Evolutionary conservation across 2,888 invertebrate species (phyloP).

Genomic region (Stratiomys singularior): DNA sequence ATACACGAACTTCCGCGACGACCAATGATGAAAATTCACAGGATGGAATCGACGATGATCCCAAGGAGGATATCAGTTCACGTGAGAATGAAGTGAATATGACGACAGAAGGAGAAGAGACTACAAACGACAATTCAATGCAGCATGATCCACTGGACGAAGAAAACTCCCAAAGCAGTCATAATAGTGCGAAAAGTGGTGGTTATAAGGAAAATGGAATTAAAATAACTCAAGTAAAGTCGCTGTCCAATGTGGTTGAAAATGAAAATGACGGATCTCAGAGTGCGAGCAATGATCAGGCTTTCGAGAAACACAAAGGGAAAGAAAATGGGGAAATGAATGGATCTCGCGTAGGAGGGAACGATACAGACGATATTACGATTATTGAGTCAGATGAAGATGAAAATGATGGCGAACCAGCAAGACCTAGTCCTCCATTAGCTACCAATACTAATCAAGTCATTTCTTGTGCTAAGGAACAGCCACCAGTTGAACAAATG

Average conservation of each 20-base stretch:
- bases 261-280: constrained; percentile 9
- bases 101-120: constrained; percentile 13
- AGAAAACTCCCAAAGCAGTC: constrained; percentile 54
- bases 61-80: constrained; percentile 16
- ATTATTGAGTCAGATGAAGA: constrained; percentile 53
- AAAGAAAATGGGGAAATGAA: constrained; percentile 48
- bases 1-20: constrained; percentile 45
- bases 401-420: background rate
- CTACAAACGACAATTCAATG: constrained; percentile 33
- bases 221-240: background rate
- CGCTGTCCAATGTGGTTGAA: background rate
- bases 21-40: constrained; percentile 55
- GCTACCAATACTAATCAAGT: background rate
- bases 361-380: constrained; percentile 50
- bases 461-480: constrained; percentile 33
- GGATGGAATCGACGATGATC: constrained; percentile 57
- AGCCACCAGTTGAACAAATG: constrained; percentile 50
- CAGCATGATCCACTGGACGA: constrained; percentile 43
- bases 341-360: constrained; percentile 17
- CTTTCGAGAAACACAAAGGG: background rate
- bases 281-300: constrained; percentile 3
- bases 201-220: constrained; percentile 16
- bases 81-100: constrained; percentile 10
- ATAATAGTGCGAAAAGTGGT: constrained; percentile 51
- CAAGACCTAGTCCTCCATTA: background rate